These are phyloP conservation scores for Solenopsis fugax DNA, from an alignment of 1,140 invertebrate species.

Conservation along the genomic window DNA sequence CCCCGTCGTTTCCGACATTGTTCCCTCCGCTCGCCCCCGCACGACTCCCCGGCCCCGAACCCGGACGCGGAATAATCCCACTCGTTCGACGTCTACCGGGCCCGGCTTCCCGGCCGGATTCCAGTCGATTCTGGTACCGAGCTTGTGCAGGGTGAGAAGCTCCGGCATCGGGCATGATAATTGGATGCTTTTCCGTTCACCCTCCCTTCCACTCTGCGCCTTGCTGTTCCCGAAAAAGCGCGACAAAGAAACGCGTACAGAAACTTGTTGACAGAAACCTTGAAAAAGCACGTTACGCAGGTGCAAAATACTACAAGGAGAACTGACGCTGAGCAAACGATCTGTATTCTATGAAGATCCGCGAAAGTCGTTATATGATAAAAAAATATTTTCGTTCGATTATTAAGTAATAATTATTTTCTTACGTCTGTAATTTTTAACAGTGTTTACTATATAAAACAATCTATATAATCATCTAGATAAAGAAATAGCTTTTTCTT, in stretches of 20 bases:
- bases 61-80: slow-evolving; percentile 73
- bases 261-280: slow-evolving; percentile 16
- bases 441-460: too few species aligned
- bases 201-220: neutral
- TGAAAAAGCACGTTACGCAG: slow-evolving; percentile 22
- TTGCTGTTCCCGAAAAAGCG: slow-evolving; percentile 37
- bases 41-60: slow-evolving; percentile 45
- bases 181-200: slow-evolving; percentile 73
- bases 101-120: slow-evolving; percentile 76
- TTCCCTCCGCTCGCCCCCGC: slow-evolving; percentile 72
- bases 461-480: too few species aligned
- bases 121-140: slow-evolving; percentile 76
- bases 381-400: neutral
- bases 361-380: neutral
- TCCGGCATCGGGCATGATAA: slow-evolving; percentile 65
- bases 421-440: neutral
- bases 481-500: too few species aligned
- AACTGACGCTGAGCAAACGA: neutral
- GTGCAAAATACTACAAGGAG: neutral
- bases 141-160: slow-evolving; percentile 72
- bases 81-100: slow-evolving; percentile 77
- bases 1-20: slow-evolving; percentile 78
- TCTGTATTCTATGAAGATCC: neutral
- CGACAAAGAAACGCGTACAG: neutral
- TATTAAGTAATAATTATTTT: neutral